Evolutionary conservation across 37 sponge, comb jelly and placozoan species (phyloP).

Genomic region (Cladorhizidae sp.): DNA sequence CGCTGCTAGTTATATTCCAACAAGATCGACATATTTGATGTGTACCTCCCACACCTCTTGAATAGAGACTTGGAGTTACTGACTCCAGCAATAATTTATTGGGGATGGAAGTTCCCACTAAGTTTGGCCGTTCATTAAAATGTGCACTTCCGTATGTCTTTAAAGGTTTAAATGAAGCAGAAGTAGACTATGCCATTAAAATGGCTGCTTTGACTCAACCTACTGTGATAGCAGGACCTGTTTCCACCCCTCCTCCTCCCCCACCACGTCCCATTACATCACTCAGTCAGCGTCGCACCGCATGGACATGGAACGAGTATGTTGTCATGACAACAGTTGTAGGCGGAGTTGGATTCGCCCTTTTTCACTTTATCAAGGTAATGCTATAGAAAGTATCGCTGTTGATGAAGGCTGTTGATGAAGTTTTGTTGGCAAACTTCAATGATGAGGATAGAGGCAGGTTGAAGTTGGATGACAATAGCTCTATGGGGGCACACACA

Average conservation of each 20-base stretch:
- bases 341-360: constrained; percentile 49
- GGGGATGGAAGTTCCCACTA: too few species aligned
- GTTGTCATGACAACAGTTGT: constrained; percentile 36
- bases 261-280: constrained; percentile 26
- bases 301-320: constrained; percentile 45
- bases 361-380: constrained; percentile 46
- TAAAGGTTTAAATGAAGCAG: constrained; percentile 61
- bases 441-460: too few species aligned
- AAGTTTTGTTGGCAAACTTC: too few species aligned
- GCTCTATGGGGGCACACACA: too few species aligned
- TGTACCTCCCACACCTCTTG: too few species aligned
- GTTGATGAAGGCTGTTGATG: too few species aligned
- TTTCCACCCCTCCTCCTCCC: neutral
- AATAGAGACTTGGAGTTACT: too few species aligned
- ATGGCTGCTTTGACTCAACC: constrained; percentile 1
- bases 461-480: too few species aligned
- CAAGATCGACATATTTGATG: too few species aligned
- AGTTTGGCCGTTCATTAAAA: neutral
- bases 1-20: too few species aligned
- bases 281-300: neutral
- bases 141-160: neutral
- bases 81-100: too few species aligned
- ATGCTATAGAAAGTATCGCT: neutral
- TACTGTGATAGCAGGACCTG: neutral
- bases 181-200: constrained; percentile 40